phyloP scores from a whole-genome alignment of 2,797 vertebrate species.

The Enteromius mattozi region DNA sequence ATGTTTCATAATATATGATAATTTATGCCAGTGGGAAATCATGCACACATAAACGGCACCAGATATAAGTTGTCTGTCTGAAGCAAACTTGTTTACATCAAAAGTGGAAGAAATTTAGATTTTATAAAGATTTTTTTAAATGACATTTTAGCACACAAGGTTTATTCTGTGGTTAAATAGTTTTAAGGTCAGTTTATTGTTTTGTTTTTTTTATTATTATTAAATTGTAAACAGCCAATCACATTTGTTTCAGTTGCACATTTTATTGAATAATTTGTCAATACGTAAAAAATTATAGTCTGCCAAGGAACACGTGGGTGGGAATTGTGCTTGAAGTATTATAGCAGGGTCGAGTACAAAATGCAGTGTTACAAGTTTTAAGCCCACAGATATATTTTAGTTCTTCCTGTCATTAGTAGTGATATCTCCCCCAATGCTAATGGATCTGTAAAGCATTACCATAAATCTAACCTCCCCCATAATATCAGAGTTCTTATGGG shows the following conservation, averaged over 20 bases:
- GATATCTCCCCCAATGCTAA: constrained; percentile 49
- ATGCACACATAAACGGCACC: constrained; percentile 54
- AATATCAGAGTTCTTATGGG: constrained; percentile 48
- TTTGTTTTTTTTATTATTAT: not conserved
- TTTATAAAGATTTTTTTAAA: not conserved
- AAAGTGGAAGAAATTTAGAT: not conserved
- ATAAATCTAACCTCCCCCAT: constrained; percentile 57
- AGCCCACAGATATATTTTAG: constrained; percentile 52
- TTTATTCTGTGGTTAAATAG: constrained; percentile 16
- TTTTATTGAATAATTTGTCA: constrained; percentile 36
- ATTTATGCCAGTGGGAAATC: constrained; percentile 64
- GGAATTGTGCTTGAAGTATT: constrained; percentile 47
- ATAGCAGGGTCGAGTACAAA: constrained; percentile 37
- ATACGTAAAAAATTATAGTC: constrained; percentile 2
- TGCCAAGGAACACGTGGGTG: constrained; percentile 34
- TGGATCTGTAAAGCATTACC: constrained; percentile 50
- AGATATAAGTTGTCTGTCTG: constrained; percentile 55
- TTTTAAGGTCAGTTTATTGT: not conserved
- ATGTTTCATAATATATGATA: constrained; percentile 61
- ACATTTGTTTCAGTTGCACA: constrained; percentile 6
- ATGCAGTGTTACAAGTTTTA: constrained; percentile 43
- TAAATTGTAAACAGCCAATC: not conserved
- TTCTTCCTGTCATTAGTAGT: constrained; percentile 48
- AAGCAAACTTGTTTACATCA: constrained; percentile 38
- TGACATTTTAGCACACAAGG: not conserved